A percentile compares a stretch with the other conserved stretches of the same genome.
These are phyloP conservation scores for Galerucella nymphaeae DNA, from an alignment of 2,888 invertebrate species.

Conservation along the genomic window DNA sequence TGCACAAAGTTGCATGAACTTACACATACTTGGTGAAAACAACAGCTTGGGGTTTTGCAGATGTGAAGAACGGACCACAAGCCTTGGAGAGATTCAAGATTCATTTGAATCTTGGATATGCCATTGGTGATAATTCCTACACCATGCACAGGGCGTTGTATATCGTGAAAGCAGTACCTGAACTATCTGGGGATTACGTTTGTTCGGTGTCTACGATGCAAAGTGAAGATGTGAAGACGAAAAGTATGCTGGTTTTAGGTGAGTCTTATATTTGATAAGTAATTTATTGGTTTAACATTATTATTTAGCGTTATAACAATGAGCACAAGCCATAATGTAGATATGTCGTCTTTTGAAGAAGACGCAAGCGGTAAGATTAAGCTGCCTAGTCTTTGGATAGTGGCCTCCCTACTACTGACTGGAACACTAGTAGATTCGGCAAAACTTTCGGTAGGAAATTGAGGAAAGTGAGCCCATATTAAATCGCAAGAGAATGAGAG, in stretches of 20 bases:
- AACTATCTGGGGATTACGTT: conserved; percentile 76
- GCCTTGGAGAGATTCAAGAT: conserved; percentile 63
- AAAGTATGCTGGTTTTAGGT: conserved; percentile 77
- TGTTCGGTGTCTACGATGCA: conserved; percentile 76
- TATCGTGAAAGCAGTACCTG: conserved; percentile 74
- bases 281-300: no score
- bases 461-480: no score
- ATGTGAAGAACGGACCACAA: conserved; percentile 61
- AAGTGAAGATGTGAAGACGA: conserved; percentile 71
- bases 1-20: not conserved
- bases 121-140: conserved; percentile 67
- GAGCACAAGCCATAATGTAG: no score
- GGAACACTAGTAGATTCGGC: no score
- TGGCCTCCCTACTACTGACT: no score
- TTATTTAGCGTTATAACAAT: no score
- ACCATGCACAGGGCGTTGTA: conserved; percentile 74
- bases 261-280: conserved; percentile 60
- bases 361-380: no score
- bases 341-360: no score
- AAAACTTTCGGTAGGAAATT: no score
- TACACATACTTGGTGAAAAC: not conserved
- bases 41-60: conserved; percentile 40
- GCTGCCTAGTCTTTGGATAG: no score
- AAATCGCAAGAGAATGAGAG: no score
- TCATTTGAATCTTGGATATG: conserved; percentile 65